Evolutionary conservation across 2,888 invertebrate species (phyloP).

Genomic region (Synanthedon tipuliformis): DNA sequence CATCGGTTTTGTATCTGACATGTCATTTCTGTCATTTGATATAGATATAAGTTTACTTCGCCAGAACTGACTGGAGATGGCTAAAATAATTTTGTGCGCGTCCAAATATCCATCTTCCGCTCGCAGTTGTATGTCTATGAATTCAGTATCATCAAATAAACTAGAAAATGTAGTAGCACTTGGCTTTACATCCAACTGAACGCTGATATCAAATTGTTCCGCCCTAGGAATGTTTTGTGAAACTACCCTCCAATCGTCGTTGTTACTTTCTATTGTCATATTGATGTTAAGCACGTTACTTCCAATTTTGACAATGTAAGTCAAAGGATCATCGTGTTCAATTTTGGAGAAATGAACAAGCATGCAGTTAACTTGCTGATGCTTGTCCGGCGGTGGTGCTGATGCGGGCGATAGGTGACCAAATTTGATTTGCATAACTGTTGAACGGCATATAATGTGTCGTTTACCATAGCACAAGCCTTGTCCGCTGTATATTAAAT

Average conservation of each 20-base stretch:
- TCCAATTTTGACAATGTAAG: not conserved
- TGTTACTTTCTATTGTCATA: not conserved
- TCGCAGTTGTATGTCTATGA: not conserved
- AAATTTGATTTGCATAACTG: not conserved
- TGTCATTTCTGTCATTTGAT: no score
- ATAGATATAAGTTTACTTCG: not conserved
- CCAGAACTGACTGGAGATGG: not conserved
- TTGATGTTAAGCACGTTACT: not conserved
- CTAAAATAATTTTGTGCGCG: not conserved
- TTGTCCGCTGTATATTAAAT: not conserved
- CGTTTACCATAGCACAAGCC: not conserved
- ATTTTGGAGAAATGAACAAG: not conserved
- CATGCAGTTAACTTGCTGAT: not conserved
- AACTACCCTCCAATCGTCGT: not conserved
- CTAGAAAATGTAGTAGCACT: not conserved
- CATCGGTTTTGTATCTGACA: no score
- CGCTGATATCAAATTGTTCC: not conserved
- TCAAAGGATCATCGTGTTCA: not conserved
- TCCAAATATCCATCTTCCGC: not conserved
- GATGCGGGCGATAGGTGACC: not conserved
- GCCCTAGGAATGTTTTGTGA: not conserved
- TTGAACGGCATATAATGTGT: not conserved
- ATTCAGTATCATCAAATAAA: not conserved
- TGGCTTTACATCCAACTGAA: not conserved
- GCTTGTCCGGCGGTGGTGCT: not conserved